Evolutionary conservation across 1,140 invertebrate genomes (phyloP).

Genomic region (Pantala flavescens): DNA sequence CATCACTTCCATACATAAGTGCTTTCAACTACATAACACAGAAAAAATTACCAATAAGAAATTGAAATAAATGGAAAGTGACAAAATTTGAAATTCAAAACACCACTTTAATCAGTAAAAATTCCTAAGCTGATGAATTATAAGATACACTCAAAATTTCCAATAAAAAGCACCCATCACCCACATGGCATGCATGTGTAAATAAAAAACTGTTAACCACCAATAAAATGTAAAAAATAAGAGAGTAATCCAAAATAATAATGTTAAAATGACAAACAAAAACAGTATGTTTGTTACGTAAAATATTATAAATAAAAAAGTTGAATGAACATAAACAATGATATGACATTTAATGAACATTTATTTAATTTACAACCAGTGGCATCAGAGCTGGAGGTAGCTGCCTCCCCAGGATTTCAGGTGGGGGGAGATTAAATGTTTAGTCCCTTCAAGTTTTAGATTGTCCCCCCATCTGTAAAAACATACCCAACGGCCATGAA

Average conservation of each 20-base stretch:
- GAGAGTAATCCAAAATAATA: neutral
- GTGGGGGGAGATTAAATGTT: neutral
- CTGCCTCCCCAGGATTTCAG: neutral
- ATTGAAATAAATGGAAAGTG: too few species aligned
- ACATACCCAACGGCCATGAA: neutral
- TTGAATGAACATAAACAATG: neutral
- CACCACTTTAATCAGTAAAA: too few species aligned
- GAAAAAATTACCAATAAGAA: too few species aligned
- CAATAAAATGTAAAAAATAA: neutral
- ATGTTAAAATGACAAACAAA: neutral
- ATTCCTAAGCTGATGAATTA: too few species aligned
- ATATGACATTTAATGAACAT: conserved; percentile 4
- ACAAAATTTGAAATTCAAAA: too few species aligned
- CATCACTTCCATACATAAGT: too few species aligned
- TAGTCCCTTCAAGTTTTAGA: neutral
- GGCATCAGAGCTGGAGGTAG: neutral
- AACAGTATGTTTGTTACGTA: neutral
- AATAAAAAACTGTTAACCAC: neutral
- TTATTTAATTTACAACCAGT: neutral
- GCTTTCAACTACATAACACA: too few species aligned
- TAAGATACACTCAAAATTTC: neutral
- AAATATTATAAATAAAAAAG: neutral
- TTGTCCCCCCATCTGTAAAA: neutral
- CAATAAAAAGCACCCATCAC: neutral
- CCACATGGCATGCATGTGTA: neutral